Conservation (phyloP, 2,113 vertebrate genomes). For the Pagrus major region DNA sequence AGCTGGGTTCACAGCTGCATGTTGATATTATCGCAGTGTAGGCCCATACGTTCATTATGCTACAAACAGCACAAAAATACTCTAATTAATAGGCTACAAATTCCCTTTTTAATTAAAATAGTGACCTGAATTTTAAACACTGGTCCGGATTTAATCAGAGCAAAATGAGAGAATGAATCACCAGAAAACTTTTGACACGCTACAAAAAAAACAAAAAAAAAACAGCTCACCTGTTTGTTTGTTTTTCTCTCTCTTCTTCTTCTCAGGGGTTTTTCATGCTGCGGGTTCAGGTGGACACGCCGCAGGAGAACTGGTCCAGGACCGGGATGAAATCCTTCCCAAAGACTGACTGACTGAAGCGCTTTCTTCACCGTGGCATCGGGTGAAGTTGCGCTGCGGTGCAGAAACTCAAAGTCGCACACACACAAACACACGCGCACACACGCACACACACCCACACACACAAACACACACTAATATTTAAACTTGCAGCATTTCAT, state of each 20-base stretch:
- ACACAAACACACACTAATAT: no score
- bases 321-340: slow-evolving; percentile 22
- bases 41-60: slow-evolving; percentile 18
- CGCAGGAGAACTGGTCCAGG: slow-evolving; percentile 41
- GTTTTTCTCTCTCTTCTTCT: no score
- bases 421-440: no score
- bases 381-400: slow-evolving; percentile 47
- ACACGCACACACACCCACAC: no score
- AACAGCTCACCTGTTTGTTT: neutral
- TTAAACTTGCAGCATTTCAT: slow-evolving; percentile 40
- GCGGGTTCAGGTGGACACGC: slow-evolving; percentile 39
- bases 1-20: neutral
- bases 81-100: neutral
- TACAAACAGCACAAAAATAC: neutral
- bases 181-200: slow-evolving; percentile 25
- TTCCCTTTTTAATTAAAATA: neutral
- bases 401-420: slow-evolving; percentile 43
- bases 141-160: neutral
- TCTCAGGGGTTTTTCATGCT: slow-evolving; percentile 12
- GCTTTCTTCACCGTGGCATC: slow-evolving; percentile 13
- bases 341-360: neutral
- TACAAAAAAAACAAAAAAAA: neutral
- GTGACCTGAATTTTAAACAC: neutral
- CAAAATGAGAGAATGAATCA: slow-evolving; percentile 4
- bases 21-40: slow-evolving; percentile 15